phyloP scores from a whole-genome alignment of 92 coral and sea anemone genomes.

The Phenganax marumi region DNA sequence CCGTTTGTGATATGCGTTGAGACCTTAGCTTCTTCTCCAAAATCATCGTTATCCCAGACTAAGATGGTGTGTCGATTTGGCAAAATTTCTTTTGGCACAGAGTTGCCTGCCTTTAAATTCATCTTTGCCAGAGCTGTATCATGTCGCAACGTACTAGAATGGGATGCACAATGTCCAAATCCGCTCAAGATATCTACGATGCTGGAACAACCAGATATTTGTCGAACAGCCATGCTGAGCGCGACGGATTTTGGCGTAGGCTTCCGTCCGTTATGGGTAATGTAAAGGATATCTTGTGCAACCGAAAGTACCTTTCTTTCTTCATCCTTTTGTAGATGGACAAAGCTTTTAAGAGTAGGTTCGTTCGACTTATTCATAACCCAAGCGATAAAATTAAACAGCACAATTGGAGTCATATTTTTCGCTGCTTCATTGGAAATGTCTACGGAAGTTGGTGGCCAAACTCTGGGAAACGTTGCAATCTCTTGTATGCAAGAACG shows the following conservation, averaged over 20 bases:
- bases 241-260: slow-evolving; percentile 23
- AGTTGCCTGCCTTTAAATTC: slow-evolving; percentile 14
- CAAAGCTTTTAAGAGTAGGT: slow-evolving; percentile 3
- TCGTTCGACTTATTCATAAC: slow-evolving; percentile 29
- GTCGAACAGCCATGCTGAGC: slow-evolving; percentile 33
- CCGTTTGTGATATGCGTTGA: slow-evolving; percentile 27
- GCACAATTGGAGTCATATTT: slow-evolving; percentile 22
- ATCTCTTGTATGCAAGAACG: slow-evolving; percentile 18
- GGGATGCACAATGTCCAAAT: slow-evolving; percentile 33
- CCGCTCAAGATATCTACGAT: slow-evolving; percentile 27
- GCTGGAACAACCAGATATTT: slow-evolving; percentile 33
- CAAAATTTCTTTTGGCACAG: slow-evolving; percentile 32
- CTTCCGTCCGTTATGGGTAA: slow-evolving; percentile 17
- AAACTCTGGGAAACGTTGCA: slow-evolving; percentile 26
- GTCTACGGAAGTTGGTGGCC: slow-evolving; percentile 27
- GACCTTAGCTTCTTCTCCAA: slow-evolving; percentile 31
- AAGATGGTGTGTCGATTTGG: slow-evolving; percentile 25
- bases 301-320: slow-evolving; percentile 4
- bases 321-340: not conserved
- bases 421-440: slow-evolving; percentile 15
- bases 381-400: slow-evolving; percentile 30
- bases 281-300: slow-evolving; percentile 16
- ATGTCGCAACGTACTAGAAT: slow-evolving; percentile 26
- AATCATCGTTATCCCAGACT: slow-evolving; percentile 33
- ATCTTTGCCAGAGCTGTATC: slow-evolving; percentile 29